Conservation (phyloP, 2,888 invertebrate genomes). For the Plagiodera versicolora region DNA sequence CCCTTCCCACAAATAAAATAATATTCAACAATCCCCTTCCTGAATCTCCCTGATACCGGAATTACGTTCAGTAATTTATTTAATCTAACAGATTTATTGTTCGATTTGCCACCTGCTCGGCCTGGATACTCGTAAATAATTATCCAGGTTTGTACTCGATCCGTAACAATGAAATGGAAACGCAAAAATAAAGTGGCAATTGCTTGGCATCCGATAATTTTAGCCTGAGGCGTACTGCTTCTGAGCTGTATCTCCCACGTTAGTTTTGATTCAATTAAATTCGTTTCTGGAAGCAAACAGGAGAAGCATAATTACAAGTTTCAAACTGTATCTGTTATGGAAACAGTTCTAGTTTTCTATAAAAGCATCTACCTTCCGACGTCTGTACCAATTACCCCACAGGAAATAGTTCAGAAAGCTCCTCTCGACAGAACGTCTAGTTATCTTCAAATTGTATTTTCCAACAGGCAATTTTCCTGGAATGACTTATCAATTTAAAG, state of each 20-base stretch:
- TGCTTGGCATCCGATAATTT: too few species aligned
- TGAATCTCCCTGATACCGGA: conserved; percentile 31
- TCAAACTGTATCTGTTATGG: background rate
- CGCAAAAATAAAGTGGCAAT: too few species aligned
- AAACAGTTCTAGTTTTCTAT: background rate
- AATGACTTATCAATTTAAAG: background rate
- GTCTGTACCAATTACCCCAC: background rate
- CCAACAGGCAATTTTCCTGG: background rate
- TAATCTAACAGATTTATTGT: conserved; percentile 35
- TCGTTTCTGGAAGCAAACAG: too few species aligned
- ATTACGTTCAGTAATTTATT: conserved; percentile 31
- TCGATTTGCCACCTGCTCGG: conserved; percentile 34
- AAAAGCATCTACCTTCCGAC: background rate
- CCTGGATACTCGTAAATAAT: conserved; percentile 26
- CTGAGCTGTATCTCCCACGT: too few species aligned
- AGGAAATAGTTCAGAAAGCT: background rate
- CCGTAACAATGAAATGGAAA: background rate
- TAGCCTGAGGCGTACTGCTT: too few species aligned
- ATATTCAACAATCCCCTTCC: conserved; percentile 23
- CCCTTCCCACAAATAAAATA: conserved; percentile 25
- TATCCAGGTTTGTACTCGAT: background rate
- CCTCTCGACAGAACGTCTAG: background rate
- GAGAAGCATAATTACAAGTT: background rate
- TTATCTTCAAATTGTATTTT: background rate
- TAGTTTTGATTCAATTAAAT: too few species aligned